These are phyloP conservation scores for Bolborhynchus lineola DNA, from an alignment of 2,113 vertebrate genomes.

Conservation along the genomic window DNA sequence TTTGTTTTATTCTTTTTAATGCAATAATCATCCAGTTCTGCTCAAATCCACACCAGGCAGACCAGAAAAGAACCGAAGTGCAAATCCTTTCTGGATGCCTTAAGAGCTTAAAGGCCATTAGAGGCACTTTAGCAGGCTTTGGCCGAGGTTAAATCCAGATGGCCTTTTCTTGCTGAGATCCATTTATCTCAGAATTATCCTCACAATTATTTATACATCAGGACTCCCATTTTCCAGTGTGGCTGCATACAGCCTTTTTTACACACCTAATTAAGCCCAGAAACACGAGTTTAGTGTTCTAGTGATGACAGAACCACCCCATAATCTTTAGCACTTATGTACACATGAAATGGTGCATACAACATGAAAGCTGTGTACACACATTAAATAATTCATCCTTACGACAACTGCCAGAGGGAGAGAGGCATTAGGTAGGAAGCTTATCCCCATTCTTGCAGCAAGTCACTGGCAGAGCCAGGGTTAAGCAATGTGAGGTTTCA, in stretches of 20 bases:
- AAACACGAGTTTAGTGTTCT: background rate
- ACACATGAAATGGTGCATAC: conserved; percentile 39
- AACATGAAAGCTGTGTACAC: conserved; percentile 28
- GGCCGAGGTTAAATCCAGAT: background rate
- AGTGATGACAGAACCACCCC: background rate
- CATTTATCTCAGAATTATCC: too few relatives aligned
- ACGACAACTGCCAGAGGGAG: background rate
- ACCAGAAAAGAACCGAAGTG: background rate
- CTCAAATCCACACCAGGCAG: background rate
- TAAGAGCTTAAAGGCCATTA: background rate
- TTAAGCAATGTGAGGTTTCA: background rate
- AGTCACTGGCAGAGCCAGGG: background rate
- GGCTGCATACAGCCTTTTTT: background rate
- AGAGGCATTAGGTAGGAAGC: background rate
- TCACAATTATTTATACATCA: background rate
- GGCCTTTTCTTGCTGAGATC: background rate
- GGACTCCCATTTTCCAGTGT: conserved; percentile 4
- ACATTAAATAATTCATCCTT: conserved; percentile 49
- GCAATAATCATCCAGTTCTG: background rate
- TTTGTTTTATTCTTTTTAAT: background rate
- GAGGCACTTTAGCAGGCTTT: background rate
- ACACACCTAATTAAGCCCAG: conserved; percentile 41
- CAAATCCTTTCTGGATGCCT: background rate
- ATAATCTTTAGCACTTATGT: conserved; percentile 19
- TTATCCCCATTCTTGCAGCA: background rate